Percentiles rank a stretch among this genome's conserved stretches.
phyloP scores from a whole-genome alignment of 1,140 invertebrate species.

The Plutomurus gul region DNA sequence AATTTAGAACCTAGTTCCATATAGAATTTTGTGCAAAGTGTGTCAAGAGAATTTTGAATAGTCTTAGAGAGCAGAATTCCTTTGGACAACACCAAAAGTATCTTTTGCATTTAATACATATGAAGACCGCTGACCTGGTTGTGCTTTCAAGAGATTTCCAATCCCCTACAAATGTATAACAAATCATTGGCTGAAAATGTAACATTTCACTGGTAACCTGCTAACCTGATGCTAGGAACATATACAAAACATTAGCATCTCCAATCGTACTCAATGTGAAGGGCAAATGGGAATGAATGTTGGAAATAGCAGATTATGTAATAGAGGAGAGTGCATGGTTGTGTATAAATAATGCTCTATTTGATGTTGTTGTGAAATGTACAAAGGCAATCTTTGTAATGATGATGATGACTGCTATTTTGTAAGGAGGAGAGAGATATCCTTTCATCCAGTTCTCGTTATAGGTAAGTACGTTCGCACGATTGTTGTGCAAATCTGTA shows the following conservation, averaged over 20 bases:
- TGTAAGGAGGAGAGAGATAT: not conserved
- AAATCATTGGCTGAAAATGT: constrained; percentile 1
- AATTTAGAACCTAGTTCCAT: no score
- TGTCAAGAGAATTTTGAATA: no score
- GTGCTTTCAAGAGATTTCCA: constrained; percentile 6
- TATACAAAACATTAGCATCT: no score
- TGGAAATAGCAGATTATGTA: no score
- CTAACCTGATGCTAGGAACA: not conserved
- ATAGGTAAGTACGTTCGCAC: not conserved
- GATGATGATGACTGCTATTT: not conserved
- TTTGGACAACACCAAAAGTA: no score
- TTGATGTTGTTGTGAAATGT: not conserved
- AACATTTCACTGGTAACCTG: not conserved
- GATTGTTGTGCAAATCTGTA: constrained; percentile 13
- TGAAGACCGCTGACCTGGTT: not conserved
- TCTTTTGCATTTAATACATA: no score
- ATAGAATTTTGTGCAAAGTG: no score
- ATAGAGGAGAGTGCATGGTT: no score
- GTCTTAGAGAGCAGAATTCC: no score
- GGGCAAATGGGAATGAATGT: no score
- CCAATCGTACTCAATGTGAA: no score
- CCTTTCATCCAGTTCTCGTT: no score
- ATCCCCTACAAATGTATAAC: not conserved
- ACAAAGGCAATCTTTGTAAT: not conserved
- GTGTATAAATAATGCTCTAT: not conserved